Base-by-base conservation (phyloP, 1,140 invertebrate species). In the Meloidogyne floridensis region DNA sequence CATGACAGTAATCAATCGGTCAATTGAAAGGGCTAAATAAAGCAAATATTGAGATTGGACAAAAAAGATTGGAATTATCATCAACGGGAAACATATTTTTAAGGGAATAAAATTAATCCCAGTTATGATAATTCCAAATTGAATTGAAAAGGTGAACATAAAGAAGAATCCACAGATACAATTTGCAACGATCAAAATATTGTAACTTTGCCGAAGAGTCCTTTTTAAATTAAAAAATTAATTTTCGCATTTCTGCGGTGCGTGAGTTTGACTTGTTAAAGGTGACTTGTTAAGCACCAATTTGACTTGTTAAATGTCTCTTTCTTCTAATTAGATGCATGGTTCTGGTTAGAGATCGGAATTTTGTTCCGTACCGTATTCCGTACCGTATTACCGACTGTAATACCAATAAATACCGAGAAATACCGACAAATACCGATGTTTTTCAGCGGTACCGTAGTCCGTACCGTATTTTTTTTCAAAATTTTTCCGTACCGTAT, bases 21-120 rank as follows among this genome's bases (percentile, higher is more conserved):
- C 72, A 54, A 74, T 74, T 15, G 72, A 47, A n/a, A 74, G n/a
- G 6, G 72, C 72, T 6, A 74, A 74, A 74, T 74, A 74, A 54
- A 74, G 5, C n/a, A 74, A 15, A 54, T 74, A 74, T 54, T 74
- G 72, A 3, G 13, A 4, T 54, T 74, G 72, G n/a, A 74, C 72
- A 47, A 54, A 47, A 8, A 74, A 74, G 0, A 74, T 74, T n/a
- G 72, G 72, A 15, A 74, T n/a, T 6, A 54, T 54, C 72, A 74
- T 54, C n/a, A 74, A 54, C 6, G 43, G 72, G n/a, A 18, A 74
- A 54, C 72, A 74, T 54, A 51, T 74, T 18, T 74, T 54, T 54
- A 74, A 51, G 0, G 72, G 5, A 47, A 74, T 47, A 47, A 74
- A 47, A 47, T 51, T 47, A 32, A 54, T 74, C 15, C 72, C 72